Percentiles rank a stretch among this genome's conserved stretches.
Conservation (phyloP, 2,888 invertebrate species). For the Pherbina coryleti region DNA sequence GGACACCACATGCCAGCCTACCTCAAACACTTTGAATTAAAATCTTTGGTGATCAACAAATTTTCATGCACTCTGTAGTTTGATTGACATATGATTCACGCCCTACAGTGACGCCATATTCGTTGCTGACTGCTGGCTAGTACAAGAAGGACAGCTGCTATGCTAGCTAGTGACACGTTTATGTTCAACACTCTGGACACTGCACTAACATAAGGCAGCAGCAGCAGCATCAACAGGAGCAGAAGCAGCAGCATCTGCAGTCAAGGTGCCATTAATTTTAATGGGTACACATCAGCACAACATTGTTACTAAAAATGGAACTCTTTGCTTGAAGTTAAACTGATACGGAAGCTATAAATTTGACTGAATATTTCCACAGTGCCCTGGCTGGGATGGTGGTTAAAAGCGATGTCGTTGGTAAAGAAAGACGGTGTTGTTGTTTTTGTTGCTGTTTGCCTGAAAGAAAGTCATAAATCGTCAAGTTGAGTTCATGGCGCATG, state of each 20-base stretch:
- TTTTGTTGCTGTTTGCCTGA: background rate
- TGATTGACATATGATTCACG: conserved; percentile 34
- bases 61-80: background rate
- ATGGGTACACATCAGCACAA: conserved; percentile 29
- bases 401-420: background rate
- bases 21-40: conserved; percentile 4
- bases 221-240: background rate
- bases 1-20: background rate
- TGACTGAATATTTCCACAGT: background rate
- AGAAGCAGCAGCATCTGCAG: background rate
- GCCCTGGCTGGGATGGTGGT: background rate
- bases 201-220: background rate
- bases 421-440: background rate
- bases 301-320: conserved; percentile 33
- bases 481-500: conserved; percentile 29
- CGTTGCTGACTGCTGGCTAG: background rate
- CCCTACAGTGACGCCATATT: background rate
- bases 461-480: conserved; percentile 39
- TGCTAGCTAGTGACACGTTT: background rate
- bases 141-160: background rate
- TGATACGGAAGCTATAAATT: conserved; percentile 37
- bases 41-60: conserved; percentile 15
- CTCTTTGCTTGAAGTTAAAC: conserved; percentile 18
- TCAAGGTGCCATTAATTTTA: conserved; percentile 29
- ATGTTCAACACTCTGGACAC: background rate